phyloP scores from a whole-genome alignment of 2,113 vertebrate genomes.

The Pantherophis guttatus region DNA sequence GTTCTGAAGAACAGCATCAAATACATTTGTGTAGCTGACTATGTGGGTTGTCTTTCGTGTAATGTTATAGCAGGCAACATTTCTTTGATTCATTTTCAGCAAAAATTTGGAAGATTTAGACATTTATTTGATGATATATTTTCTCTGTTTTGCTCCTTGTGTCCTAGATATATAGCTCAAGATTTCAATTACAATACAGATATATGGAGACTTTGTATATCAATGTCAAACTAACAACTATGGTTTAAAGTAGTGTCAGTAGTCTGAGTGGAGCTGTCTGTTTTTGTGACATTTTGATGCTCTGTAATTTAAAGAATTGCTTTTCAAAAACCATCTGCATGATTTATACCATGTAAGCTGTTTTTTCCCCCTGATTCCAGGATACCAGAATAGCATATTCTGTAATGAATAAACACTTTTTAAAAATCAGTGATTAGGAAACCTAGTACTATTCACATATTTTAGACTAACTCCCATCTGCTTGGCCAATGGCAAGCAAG shows the following conservation, averaged over 20 bases:
- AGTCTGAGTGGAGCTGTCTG: background rate
- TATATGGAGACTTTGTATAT: background rate
- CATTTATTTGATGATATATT: background rate
- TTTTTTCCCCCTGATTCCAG: background rate
- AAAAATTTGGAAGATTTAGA: background rate
- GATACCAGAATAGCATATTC: background rate
- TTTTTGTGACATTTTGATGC: background rate
- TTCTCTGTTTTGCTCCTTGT: background rate
- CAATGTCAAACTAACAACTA: background rate
- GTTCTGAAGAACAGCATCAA: background rate
- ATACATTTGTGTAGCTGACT: background rate
- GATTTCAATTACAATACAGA: background rate
- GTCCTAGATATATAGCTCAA: background rate
- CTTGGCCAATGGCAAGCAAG: background rate
- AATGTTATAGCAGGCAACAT: background rate
- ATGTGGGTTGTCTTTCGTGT: background rate
- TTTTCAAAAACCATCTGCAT: background rate
- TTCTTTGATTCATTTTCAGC: background rate
- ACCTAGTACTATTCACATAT: background rate
- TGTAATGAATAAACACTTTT: background rate
- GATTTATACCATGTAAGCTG: background rate
- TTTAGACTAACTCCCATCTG: background rate
- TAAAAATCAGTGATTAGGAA: background rate
- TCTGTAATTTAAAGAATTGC: background rate
- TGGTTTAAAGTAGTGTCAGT: background rate